Base-by-base conservation (phyloP, 2,797 vertebrate genomes). In the Hozukius guyotensis region DNA sequence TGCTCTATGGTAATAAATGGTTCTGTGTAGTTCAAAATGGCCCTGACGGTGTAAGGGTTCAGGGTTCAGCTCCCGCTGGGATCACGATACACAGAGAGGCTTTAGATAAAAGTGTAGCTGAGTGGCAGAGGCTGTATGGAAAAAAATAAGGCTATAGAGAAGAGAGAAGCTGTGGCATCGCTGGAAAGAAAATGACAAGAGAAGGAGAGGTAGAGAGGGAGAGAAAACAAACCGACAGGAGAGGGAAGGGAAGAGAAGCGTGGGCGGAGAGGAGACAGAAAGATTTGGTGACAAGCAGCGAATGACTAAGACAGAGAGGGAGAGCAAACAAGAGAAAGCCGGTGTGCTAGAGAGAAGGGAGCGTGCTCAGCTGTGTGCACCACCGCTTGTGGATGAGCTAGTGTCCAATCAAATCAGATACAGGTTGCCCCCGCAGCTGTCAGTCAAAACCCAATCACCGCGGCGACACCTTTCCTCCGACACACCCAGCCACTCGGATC, bases 371-470 rank as follows among this genome's bases (percentile, higher is more conserved):
- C 38, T 82, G 31, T 75, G 88, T 86, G 82, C 85, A 80, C 70
- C 65, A 24, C 65, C 4, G 81, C 87, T 75, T 24, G 77, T 80
- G 85, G 75, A 84, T 85, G 88, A 90, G 87, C 83, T 20, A 69
- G 60, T 77, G 89, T 87, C 92, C 90, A 91, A 81, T 93, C 83
- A 84, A 82, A 89, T 91, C 87, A 87, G 74, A 87, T 80, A 52
- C 86, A 82, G 73, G 83, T 76, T 72, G 66, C 77, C 88, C 85
- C 83, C 65, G 53, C 75, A 36, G 85, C 89, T 92, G 92, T 89
- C 93, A 91, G 71, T 94, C 92, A 90, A 88, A 93, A 85, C 87
- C 83, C 91, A 89, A 90, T 93, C 92, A 81, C 82, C 12, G 59
- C 13, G 24, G 52, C 81, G 57, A 69, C 90, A 87, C 88, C 86